Base-by-base conservation (phyloP, 1,140 invertebrate species). In the Oryctes rhinoceros region DNA sequence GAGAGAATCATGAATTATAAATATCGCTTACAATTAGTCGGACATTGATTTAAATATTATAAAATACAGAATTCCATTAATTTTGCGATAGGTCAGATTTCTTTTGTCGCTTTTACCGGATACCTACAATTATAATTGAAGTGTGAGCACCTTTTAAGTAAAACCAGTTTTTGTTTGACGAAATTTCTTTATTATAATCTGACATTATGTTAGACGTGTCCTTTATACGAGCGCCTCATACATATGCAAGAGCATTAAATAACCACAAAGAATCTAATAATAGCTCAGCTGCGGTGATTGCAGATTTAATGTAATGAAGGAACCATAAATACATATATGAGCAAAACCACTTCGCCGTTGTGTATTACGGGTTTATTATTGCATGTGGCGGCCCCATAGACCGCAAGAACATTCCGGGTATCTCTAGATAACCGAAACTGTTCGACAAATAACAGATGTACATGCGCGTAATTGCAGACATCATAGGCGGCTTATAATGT, bases 311-410 rank as follows among this genome's bases (percentile, higher is more conserved):
- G 24, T 71, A 35, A 71, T 37, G 13, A 24, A 37, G 5, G 13
- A 71, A 24, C 65, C 35, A 37, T 71, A 71, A 30, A 30, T 15
- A 71, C 65, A 71, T 35, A 35, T 71, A 71, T 15, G 65, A 71
- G 10, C 35, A 71, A 71, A 71, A 71, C 35, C 13, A 37, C 65
- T 35, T 35, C 65, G 11, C 11, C 24, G 65, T 9, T 71, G 18
- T 11, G 65, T 71, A 24, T 35, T 37, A 35, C 65, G 30, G 65
- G 65, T 71, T 71, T 71, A 71, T 71, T 71, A 35, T 71, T 37
- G 65, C 18, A 71, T 71, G 24, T 37, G 35, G 65, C 65, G 65
- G n/a, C 53, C 53, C 53, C 53, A 59, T n/a, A 59, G 53, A 59
- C 53, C 53, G 53, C 53, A 59, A n/a, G 18, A 59, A 59, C 53